phyloP scores from a whole-genome alignment of 2,797 vertebrate species.

The Lacerta bilineata region DNA sequence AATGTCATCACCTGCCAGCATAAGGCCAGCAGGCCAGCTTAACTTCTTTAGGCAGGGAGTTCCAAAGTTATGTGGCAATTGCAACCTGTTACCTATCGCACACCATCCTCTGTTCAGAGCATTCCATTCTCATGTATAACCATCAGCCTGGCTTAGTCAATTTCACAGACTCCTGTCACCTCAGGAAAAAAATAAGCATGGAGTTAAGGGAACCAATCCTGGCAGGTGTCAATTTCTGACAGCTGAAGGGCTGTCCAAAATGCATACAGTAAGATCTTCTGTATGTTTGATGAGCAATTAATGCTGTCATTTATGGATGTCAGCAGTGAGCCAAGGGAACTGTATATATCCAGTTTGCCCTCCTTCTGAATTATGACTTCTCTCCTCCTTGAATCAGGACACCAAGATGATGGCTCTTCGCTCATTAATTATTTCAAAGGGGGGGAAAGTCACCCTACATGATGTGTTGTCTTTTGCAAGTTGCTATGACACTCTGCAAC shows the following conservation, averaged over 20 bases:
- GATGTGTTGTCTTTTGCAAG: slow-evolving; percentile 66
- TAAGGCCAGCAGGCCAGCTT: no score
- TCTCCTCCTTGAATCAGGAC: slow-evolving; percentile 45
- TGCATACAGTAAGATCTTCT: not conserved
- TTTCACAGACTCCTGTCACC: not conserved
- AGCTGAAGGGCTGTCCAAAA: not conserved
- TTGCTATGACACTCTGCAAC: slow-evolving; percentile 72
- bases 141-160: not conserved
- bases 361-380: not conserved
- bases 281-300: slow-evolving; percentile 26
- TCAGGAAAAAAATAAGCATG: not conserved
- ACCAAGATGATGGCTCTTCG: slow-evolving; percentile 7
- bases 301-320: not conserved
- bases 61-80: not conserved
- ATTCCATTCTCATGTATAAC: not conserved
- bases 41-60: no score
- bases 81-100: not conserved
- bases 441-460: slow-evolving; percentile 53
- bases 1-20: no score
- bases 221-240: not conserved
- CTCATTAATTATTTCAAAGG: slow-evolving; percentile 54
- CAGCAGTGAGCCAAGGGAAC: slow-evolving; percentile 18
- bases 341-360: not conserved
- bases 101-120: not conserved
- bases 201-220: not conserved